Evolutionary conservation across 1,140 invertebrate species (phyloP).

Genomic region (Asobara japonica): DNA sequence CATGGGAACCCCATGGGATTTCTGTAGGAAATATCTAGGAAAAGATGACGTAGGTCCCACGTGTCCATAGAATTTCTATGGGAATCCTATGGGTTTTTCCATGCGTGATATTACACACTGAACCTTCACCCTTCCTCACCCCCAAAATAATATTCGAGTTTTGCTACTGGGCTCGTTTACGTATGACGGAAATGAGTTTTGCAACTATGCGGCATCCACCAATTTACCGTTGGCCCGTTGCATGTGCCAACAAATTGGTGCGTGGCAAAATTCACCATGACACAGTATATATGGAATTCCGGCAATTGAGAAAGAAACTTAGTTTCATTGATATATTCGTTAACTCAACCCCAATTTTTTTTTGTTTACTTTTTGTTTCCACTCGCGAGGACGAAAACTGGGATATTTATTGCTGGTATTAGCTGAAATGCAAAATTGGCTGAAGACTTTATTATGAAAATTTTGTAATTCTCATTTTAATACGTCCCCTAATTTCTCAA

Average conservation of each 20-base stretch:
- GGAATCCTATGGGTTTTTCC: too few relatives aligned
- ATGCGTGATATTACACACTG: neutral
- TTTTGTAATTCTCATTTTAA: too few relatives aligned
- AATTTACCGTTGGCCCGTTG: slow-evolving; percentile 14
- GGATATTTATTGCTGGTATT: neutral
- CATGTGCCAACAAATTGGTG: slow-evolving; percentile 31
- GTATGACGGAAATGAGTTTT: slow-evolving; percentile 30
- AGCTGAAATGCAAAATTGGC: too few relatives aligned
- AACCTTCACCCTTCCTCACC: neutral
- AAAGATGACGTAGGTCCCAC: too few relatives aligned
- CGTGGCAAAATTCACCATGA: neutral
- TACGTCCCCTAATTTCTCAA: too few relatives aligned
- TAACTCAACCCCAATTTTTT: neutral
- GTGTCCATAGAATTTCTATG: too few relatives aligned
- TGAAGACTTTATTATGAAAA: too few relatives aligned
- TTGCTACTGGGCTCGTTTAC: slow-evolving; percentile 5
- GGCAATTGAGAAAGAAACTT: slow-evolving; percentile 14
- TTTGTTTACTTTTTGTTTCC: neutral
- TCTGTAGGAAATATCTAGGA: too few relatives aligned
- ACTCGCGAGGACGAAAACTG: too few relatives aligned
- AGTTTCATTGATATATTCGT: slow-evolving; percentile 17
- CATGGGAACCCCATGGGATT: too few relatives aligned
- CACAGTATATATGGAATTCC: neutral
- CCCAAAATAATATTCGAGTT: slow-evolving; percentile 2
- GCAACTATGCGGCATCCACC: slow-evolving; percentile 25